Evolutionary conservation across 2,797 vertebrate genomes (phyloP).

Genomic region (Leptatherina wallacei): DNA sequence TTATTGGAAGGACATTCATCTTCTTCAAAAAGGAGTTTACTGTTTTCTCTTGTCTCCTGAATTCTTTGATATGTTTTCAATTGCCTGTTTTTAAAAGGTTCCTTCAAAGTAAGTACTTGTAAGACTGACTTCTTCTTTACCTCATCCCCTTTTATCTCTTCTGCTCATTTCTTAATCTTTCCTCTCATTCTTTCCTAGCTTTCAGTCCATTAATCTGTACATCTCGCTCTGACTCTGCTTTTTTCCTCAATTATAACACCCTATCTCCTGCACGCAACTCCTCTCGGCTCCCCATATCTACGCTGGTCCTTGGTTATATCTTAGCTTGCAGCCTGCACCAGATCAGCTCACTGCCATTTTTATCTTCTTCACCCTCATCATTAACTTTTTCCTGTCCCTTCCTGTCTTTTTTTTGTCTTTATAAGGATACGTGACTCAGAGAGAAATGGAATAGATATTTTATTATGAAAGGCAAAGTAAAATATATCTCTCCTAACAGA

Average conservation of each 20-base stretch:
- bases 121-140: background rate
- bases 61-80: background rate
- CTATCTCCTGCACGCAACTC: slow-evolving; percentile 52
- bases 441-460: slow-evolving; percentile 28
- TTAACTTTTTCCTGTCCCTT: slow-evolving; percentile 31
- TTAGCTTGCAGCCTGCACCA: slow-evolving; percentile 48
- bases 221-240: slow-evolving; percentile 16
- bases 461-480: slow-evolving; percentile 43
- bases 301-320: slow-evolving; percentile 35
- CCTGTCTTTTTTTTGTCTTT: slow-evolving; percentile 11
- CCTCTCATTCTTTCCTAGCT: slow-evolving; percentile 28
- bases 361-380: slow-evolving; percentile 37
- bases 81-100: background rate
- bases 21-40: too few relatives aligned
- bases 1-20: too few relatives aligned
- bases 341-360: slow-evolving; percentile 31
- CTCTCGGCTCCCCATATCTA: slow-evolving; percentile 35
- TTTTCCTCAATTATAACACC: slow-evolving; percentile 49
- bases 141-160: background rate
- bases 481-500: slow-evolving; percentile 37
- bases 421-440: slow-evolving; percentile 11
- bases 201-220: slow-evolving; percentile 33
- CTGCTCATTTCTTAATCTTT: background rate
- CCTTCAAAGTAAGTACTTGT: background rate
- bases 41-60: too few relatives aligned